Conservation (phyloP, 2,888 invertebrate species). For the Euzetes globulus region DNA sequence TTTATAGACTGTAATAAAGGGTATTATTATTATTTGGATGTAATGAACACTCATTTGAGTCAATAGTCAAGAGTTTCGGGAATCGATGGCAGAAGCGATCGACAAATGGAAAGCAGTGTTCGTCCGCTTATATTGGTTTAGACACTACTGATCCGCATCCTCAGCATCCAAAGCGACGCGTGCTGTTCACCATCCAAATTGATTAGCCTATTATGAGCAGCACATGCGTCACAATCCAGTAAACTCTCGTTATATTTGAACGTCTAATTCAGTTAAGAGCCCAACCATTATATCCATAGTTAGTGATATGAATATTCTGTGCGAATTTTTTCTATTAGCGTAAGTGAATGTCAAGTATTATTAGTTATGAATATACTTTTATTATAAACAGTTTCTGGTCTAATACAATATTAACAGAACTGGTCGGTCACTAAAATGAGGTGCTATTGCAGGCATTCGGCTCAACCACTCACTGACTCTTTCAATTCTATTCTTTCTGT, state of each 20-base stretch:
- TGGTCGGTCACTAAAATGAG: background rate
- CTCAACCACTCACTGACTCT: background rate
- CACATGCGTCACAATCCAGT: constrained; percentile 1
- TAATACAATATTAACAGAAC: background rate
- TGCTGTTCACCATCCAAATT: background rate
- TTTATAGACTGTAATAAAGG: too few relatives aligned
- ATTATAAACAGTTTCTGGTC: background rate
- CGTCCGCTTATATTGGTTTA: background rate
- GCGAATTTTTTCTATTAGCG: background rate
- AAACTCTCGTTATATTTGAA: background rate
- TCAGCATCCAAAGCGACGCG: constrained; percentile 12
- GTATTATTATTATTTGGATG: background rate
- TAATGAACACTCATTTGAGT: constrained; percentile 14
- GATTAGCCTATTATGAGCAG: constrained; percentile 12
- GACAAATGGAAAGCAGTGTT: background rate
- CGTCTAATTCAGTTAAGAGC: constrained; percentile 10
- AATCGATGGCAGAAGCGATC: too few relatives aligned
- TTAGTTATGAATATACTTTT: background rate
- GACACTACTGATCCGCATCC: constrained; percentile 23
- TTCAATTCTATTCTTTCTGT: background rate
- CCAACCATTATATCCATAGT: background rate
- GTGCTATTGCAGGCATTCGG: background rate
- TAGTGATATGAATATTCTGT: background rate
- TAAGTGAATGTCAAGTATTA: constrained; percentile 9
- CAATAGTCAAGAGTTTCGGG: background rate